These are phyloP conservation scores for Anastrepha obliqua DNA, from an alignment of 1,140 invertebrate genomes.

Conservation along the genomic window DNA sequence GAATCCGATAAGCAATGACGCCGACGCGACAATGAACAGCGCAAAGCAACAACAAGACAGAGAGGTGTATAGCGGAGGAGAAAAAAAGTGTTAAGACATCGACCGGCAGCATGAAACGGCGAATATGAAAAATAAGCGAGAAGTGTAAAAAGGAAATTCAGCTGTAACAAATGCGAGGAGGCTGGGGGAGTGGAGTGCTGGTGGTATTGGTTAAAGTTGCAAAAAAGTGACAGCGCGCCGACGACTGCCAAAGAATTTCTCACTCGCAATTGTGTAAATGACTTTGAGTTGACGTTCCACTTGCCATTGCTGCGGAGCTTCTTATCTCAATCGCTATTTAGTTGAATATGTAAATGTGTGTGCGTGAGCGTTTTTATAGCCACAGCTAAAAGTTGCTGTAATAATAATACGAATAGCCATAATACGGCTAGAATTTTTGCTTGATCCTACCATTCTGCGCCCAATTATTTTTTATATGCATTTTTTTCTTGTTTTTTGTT, in stretches of 20 bases:
- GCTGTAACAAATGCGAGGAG: neutral
- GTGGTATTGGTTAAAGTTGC: neutral
- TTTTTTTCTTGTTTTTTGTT: neutral
- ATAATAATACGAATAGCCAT: slow-evolving; percentile 16
- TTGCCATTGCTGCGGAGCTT: neutral
- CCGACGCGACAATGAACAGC: neutral
- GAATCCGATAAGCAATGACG: slow-evolving; percentile 43
- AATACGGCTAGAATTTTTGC: neutral
- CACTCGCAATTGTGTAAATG: slow-evolving; percentile 11
- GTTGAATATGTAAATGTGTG: neutral
- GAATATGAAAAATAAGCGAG: neutral
- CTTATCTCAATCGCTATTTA: slow-evolving; percentile 2
- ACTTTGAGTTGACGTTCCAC: slow-evolving; percentile 34
- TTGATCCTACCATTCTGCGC: neutral
- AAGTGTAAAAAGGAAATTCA: slow-evolving; percentile 1
- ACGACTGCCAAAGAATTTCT: neutral
- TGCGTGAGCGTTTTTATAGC: neutral
- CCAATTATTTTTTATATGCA: slow-evolving; percentile 9
- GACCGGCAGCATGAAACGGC: neutral
- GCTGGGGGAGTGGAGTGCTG: no score
- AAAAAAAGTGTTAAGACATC: neutral
- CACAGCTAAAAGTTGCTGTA: neutral
- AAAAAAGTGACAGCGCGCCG: slow-evolving; percentile 3
- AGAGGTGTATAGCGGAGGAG: neutral
- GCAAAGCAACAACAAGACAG: neutral